Percentiles rank a stretch among this genome's conserved stretches.
Conservation (phyloP, 2,888 invertebrate genomes). For the Morpho achilles region DNA sequence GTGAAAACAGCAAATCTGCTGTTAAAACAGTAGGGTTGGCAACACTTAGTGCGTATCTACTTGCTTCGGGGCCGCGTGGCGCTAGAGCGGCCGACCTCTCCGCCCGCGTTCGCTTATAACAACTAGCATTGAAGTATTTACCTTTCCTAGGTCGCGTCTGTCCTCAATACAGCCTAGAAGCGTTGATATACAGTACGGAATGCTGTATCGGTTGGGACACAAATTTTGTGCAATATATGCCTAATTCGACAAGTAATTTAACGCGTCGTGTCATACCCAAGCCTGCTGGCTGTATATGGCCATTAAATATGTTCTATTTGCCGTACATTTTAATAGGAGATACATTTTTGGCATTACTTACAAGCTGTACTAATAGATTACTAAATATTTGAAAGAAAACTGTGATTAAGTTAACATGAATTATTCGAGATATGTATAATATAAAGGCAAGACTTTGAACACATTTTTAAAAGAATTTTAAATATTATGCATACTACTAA, state of each 20-base stretch:
- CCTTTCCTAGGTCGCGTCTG: slow-evolving; percentile 75
- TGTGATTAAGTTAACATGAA: too few relatives aligned
- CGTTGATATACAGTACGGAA: slow-evolving; percentile 70
- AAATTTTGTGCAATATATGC: slow-evolving; percentile 64
- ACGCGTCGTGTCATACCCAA: slow-evolving; percentile 37
- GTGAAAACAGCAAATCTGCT: too few relatives aligned
- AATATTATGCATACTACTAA: too few relatives aligned
- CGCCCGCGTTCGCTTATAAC: slow-evolving; percentile 45
- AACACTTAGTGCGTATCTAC: slow-evolving; percentile 54
- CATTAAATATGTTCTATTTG: slow-evolving; percentile 22
- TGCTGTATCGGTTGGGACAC: slow-evolving; percentile 59
- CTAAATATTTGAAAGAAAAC: background rate
- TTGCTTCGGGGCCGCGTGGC: slow-evolving; percentile 62
- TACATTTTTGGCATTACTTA: too few relatives aligned
- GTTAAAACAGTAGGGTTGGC: too few relatives aligned
- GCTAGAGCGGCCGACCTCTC: slow-evolving; percentile 71
- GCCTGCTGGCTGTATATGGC: slow-evolving; percentile 40
- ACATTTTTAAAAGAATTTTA: too few relatives aligned
- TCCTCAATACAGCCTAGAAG: slow-evolving; percentile 69
- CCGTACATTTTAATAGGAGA: slow-evolving; percentile 11
- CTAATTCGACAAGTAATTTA: slow-evolving; percentile 38
- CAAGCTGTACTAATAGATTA: background rate
- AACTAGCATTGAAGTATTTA: slow-evolving; percentile 72
- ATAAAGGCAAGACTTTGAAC: too few relatives aligned
- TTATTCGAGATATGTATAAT: too few relatives aligned